Evolutionary conservation across 2,888 invertebrate genomes (phyloP).

Genomic region (Lacanobia wlatinum): DNA sequence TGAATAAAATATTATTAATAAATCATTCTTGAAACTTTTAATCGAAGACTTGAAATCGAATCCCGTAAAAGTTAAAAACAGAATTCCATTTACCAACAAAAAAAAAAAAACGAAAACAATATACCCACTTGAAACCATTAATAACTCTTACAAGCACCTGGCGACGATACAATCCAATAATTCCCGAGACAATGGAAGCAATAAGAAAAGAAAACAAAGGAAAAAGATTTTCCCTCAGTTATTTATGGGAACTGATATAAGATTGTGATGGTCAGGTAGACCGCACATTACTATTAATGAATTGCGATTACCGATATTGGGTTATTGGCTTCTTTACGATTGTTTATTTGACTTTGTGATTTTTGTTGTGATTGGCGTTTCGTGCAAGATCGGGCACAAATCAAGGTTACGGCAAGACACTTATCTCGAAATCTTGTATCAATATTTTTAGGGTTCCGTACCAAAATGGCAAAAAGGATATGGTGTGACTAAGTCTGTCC

Average conservation of each 20-base stretch:
- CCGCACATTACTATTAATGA: conserved; percentile 27
- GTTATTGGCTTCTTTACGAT: background rate
- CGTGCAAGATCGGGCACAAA: no score
- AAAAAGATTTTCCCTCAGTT: conserved; percentile 47
- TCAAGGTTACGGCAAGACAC: no score
- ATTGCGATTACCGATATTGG: conserved; percentile 39
- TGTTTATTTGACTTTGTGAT: background rate
- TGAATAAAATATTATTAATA: no score
- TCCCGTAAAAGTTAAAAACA: background rate
- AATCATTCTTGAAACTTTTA: background rate
- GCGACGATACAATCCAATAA: conserved; percentile 50
- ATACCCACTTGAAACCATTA: conserved; percentile 20
- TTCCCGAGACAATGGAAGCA: conserved; percentile 43
- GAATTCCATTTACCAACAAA: background rate
- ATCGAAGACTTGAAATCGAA: background rate
- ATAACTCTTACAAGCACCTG: conserved; percentile 44
- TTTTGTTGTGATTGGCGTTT: no score
- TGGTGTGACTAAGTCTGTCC: no score
- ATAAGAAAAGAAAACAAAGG: conserved; percentile 35
- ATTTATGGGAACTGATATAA: conserved; percentile 52
- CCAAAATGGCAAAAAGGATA: no score
- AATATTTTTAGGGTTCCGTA: no score
- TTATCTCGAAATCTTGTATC: no score
- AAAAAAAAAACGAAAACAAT: background rate
- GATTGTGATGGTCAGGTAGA: conserved; percentile 27